A percentile compares a stretch with the other conserved stretches of the same genome.
Conservation (phyloP, 2,888 invertebrate genomes). For the Tromatobia lineatoria region DNA sequence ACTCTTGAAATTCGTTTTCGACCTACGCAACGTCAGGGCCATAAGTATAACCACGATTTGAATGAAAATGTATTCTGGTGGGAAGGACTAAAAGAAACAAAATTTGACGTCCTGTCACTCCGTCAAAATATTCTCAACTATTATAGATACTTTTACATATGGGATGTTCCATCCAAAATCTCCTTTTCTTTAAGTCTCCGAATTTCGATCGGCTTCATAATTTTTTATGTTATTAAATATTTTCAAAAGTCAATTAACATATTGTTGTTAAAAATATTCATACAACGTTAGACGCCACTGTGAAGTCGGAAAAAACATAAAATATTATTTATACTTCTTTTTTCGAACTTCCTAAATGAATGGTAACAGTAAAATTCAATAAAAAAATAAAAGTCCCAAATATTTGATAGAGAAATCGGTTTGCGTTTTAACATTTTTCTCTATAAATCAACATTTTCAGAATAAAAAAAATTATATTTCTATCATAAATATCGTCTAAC, state of each 20-base stretch:
- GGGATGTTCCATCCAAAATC: too few relatives aligned
- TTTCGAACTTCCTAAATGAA: background rate
- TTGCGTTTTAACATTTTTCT: too few relatives aligned
- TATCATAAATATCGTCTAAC: too few relatives aligned
- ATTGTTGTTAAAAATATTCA: too few relatives aligned
- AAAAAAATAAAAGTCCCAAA: background rate
- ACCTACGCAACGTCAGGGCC: slow-evolving; percentile 41
- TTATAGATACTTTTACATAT: background rate
- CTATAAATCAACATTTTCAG: too few relatives aligned
- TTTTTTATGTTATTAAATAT: too few relatives aligned
- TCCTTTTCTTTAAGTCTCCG: too few relatives aligned
- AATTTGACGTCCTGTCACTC: slow-evolving; percentile 30
- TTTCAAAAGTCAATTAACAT: too few relatives aligned
- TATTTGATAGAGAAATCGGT: too few relatives aligned
- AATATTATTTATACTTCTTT: too few relatives aligned
- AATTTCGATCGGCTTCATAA: too few relatives aligned
- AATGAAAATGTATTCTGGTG: slow-evolving; percentile 46
- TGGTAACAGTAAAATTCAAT: background rate
- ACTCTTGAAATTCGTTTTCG: slow-evolving; percentile 45
- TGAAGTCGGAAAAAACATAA: background rate
- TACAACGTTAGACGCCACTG: background rate
- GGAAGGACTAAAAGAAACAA: slow-evolving; percentile 12
- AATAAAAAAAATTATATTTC: too few relatives aligned
- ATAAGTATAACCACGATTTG: slow-evolving; percentile 13
- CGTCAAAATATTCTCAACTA: slow-evolving; percentile 26